Percentiles rank a stretch among this genome's conserved stretches.
Conservation (phyloP, 2,113 vertebrate species). For the Corapipo altera region DNA sequence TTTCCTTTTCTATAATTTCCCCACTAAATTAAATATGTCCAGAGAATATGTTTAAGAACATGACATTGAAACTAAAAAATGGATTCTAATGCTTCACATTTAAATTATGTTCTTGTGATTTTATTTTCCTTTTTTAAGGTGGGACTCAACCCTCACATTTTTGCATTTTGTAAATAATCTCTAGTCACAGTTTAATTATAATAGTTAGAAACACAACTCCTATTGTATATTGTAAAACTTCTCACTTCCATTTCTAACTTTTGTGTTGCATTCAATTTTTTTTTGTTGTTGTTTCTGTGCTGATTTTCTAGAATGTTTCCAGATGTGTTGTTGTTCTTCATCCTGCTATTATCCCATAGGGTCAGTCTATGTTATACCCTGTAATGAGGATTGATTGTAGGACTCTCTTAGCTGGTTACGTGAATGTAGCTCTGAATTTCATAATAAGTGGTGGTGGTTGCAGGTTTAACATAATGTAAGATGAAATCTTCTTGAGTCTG, state of each 20-base stretch:
- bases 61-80: not conserved
- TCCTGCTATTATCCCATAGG: not conserved
- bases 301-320: not conserved
- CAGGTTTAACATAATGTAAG: not conserved
- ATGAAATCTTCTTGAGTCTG: not conserved
- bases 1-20: not conserved
- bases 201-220: not conserved
- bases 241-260: not conserved
- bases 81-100: not conserved
- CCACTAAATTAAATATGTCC: not conserved
- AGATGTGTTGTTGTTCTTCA: not conserved
- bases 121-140: not conserved
- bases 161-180: not conserved
- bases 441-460: not conserved
- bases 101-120: not conserved
- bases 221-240: not conserved
- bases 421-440: not conserved
- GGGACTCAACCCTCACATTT: not conserved
- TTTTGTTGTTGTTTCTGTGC: not conserved
- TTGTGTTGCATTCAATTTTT: not conserved
- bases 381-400: not conserved
- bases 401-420: not conserved
- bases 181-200: not conserved
- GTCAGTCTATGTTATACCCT: not conserved
- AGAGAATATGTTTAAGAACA: not conserved